These are phyloP conservation scores for Ambastaia sidthimunki DNA, from an alignment of 2,797 vertebrate genomes.

Conservation along the genomic window DNA sequence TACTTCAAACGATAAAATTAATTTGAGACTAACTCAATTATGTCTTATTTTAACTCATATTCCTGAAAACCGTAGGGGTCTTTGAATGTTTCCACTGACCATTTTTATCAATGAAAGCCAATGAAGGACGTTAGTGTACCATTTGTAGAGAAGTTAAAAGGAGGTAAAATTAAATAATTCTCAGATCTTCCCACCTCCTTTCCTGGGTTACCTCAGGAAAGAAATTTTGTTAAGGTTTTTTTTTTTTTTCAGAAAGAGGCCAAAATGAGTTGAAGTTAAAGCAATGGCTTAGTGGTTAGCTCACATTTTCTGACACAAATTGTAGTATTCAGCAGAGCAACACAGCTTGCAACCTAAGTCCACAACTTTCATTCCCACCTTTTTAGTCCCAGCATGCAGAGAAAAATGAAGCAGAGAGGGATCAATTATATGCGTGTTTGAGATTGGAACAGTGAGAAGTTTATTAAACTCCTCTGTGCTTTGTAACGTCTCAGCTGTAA, in stretches of 20 bases:
- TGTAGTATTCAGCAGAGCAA: background rate
- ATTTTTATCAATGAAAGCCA: constrained; percentile 66
- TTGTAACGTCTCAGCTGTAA: constrained; percentile 30
- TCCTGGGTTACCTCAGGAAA: constrained; percentile 24
- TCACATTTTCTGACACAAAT: background rate
- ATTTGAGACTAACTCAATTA: constrained; percentile 54
- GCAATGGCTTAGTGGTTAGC: background rate
- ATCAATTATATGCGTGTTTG: background rate
- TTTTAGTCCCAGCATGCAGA: background rate
- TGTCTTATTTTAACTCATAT: constrained; percentile 62
- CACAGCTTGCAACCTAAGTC: background rate
- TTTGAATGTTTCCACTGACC: constrained; percentile 60
- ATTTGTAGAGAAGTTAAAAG: constrained; percentile 39
- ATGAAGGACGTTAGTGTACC: constrained; percentile 40
- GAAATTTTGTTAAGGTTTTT: constrained; percentile 10
- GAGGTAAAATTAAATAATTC: constrained; percentile 31
- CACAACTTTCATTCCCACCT: background rate
- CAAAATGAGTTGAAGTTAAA: background rate
- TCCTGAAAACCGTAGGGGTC: constrained; percentile 52
- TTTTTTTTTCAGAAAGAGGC: background rate
- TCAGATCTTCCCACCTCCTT: constrained; percentile 47
- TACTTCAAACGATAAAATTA: constrained; percentile 54
- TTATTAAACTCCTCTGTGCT: constrained; percentile 15
- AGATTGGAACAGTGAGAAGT: background rate
- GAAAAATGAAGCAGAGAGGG: background rate